phyloP scores from a whole-genome alignment of 2,888 invertebrate species.

The Amphipoea lucens region DNA sequence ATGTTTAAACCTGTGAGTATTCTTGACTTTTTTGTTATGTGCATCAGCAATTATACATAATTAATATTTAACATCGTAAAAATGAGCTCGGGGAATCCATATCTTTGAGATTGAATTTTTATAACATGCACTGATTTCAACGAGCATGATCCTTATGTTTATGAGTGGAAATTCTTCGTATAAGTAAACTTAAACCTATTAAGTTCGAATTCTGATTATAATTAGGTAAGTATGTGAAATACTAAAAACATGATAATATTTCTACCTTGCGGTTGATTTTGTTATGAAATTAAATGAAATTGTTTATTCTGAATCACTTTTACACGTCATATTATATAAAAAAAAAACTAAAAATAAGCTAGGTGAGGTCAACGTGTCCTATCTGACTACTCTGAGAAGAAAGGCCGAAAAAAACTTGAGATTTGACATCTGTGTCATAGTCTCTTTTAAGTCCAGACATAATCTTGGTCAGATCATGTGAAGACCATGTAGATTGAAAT shows the following conservation, averaged over 20 bases:
- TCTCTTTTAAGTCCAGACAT: no score
- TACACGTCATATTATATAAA: no score
- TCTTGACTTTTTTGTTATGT: background rate
- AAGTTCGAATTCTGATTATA: background rate
- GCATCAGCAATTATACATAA: background rate
- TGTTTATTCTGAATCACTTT: no score
- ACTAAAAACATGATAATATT: background rate
- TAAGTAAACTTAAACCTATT: background rate
- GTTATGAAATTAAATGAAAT: background rate
- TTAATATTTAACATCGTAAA: background rate
- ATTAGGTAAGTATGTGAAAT: background rate
- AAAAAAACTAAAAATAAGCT: no score
- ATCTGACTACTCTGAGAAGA: no score
- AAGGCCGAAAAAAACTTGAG: no score
- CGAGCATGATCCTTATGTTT: constrained; percentile 10
- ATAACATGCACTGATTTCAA: constrained; percentile 7
- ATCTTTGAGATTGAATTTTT: background rate
- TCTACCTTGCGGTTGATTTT: background rate
- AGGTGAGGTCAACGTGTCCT: no score
- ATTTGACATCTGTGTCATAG: no score
- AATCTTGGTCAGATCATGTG: no score
- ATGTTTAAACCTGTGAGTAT: background rate
- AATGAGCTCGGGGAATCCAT: background rate
- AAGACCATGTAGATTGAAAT: no score
- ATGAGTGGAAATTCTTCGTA: constrained; percentile 5